Percentiles rank a stretch among this genome's conserved stretches.
Evolutionary conservation across 2,113 vertebrate genomes (phyloP).

Genomic region (Dromiciops gliroides): DNA sequence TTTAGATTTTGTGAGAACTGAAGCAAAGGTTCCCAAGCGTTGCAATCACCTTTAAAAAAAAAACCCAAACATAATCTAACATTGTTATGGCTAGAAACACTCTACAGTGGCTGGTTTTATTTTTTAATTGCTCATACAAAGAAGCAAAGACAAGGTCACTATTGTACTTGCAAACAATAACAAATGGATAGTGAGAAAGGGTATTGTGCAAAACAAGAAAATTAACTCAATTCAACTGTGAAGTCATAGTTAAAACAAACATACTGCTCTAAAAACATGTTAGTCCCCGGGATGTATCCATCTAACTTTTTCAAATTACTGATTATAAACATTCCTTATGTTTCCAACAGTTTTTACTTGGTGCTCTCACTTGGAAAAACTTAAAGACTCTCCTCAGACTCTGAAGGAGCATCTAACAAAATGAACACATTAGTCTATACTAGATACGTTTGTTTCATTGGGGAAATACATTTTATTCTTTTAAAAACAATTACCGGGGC

Average conservation of each 20-base stretch:
- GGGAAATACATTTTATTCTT: not conserved
- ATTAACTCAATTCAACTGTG: not conserved
- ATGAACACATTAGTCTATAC: not conserved
- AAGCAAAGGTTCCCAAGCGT: not conserved
- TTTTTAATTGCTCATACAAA: not conserved
- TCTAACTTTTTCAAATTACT: not conserved
- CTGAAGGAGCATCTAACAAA: not conserved
- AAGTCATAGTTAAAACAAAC: not conserved
- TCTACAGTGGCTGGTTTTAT: not conserved
- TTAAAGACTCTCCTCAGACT: not conserved
- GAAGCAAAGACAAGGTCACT: not conserved
- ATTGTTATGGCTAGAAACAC: not conserved
- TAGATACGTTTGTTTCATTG: not conserved
- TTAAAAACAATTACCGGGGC: not conserved
- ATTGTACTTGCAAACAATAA: not conserved
- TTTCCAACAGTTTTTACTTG: not conserved
- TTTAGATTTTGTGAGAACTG: not conserved
- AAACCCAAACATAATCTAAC: not conserved
- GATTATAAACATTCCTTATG: not conserved
- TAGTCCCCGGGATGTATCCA: not conserved
- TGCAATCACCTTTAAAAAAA: not conserved
- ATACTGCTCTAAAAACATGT: not conserved
- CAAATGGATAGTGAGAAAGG: not conserved
- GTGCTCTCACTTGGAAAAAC: not conserved
- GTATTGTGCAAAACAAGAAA: not conserved